Evolutionary conservation across 2,113 vertebrate genomes (phyloP).

Genomic region (Oceanodroma tethys): DNA sequence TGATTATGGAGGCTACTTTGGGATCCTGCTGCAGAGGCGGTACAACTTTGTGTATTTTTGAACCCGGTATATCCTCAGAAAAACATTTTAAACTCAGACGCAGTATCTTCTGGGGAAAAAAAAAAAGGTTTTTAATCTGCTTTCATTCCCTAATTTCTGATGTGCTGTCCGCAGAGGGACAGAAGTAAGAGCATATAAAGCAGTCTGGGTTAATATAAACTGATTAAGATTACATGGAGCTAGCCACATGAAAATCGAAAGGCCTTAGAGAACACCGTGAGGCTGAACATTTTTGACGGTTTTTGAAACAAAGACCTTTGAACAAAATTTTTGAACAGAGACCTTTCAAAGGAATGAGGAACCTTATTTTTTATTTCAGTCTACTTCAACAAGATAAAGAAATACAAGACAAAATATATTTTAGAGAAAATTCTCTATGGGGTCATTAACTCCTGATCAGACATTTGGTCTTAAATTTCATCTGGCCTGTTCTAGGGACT

Average conservation of each 20-base stretch:
- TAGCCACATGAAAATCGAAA: not conserved
- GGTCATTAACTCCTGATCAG: not conserved
- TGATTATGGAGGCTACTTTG: not conserved
- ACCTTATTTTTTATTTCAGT: not conserved
- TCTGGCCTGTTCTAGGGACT: not conserved
- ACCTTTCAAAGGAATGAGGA: not conserved
- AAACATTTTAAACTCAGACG: not conserved
- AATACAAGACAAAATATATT: not conserved
- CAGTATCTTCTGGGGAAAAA: fast-evolving
- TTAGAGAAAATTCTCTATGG: not conserved
- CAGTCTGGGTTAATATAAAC: not conserved
- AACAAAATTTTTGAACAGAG: not conserved
- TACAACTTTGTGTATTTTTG: not conserved
- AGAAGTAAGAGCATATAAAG: not conserved
- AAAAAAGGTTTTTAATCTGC: not conserved
- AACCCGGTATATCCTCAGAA: not conserved
- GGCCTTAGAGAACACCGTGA: not conserved
- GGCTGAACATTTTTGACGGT: not conserved
- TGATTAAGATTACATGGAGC: not conserved
- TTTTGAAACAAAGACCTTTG: not conserved
- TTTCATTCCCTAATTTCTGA: not conserved
- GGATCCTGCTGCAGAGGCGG: not conserved
- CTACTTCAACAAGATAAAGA: not conserved
- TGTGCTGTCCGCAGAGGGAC: not conserved
- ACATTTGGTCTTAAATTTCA: not conserved